A percentile compares a stretch with the other conserved stretches of the same genome.
Conservation (phyloP, 2,113 vertebrate genomes). For the Cyphomyrus plagiostoma region DNA sequence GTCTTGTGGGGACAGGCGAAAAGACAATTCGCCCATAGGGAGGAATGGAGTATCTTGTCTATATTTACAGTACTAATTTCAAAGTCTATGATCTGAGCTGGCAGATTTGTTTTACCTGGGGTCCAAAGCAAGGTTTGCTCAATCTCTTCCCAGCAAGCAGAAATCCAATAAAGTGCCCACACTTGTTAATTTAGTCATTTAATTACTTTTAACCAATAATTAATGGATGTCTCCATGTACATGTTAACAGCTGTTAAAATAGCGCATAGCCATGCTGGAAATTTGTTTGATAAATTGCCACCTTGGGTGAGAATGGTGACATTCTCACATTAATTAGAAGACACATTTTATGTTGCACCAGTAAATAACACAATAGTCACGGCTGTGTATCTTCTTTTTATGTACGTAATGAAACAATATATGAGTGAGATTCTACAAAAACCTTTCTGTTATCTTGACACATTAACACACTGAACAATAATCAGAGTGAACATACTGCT, state of each 20-base stretch:
- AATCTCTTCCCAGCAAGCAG: not conserved
- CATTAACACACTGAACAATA: not conserved
- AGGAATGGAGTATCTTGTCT: not conserved
- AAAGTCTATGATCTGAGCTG: not conserved
- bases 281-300: constrained; percentile 4
- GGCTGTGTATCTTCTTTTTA: not conserved
- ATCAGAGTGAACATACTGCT: not conserved
- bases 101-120: not conserved
- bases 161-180: not conserved
- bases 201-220: constrained; percentile 7
- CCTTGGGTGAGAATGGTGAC: not conserved
- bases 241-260: not conserved
- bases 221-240: not conserved
- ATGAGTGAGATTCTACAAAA: not conserved
- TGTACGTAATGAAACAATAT: not conserved
- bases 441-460: not conserved
- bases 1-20: not conserved
- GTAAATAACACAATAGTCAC: not conserved
- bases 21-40: not conserved
- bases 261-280: not conserved
- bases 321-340: not conserved
- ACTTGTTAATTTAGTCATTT: not conserved
- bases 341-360: not conserved
- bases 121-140: not conserved
- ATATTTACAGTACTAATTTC: not conserved